These are phyloP conservation scores for Hirtodrosophila histrioides DNA, from an alignment of 2,888 invertebrate genomes.

Conservation along the genomic window DNA sequence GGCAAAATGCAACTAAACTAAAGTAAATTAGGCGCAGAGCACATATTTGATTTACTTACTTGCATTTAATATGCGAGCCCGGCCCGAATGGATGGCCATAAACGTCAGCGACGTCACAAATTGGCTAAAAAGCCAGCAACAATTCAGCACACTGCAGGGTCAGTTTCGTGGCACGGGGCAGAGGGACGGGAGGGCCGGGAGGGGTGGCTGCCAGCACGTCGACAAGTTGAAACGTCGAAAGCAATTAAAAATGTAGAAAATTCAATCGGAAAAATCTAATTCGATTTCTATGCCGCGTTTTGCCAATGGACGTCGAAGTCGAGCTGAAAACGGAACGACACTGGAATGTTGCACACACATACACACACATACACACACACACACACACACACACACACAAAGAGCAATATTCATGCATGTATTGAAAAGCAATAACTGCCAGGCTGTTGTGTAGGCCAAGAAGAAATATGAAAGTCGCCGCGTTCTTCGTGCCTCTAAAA, in stretches of 20 bases:
- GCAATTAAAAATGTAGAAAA: conserved; percentile 84
- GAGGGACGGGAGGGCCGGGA: not conserved
- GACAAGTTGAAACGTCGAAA: conserved; percentile 80
- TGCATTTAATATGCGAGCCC: conserved; percentile 63
- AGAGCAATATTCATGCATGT: conserved; percentile 6
- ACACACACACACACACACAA: conserved; percentile 15
- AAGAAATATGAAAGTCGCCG: conserved; percentile 68
- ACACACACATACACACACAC: conserved; percentile 26
- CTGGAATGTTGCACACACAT: conserved; percentile 51
- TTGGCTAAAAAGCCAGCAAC: conserved; percentile 72
- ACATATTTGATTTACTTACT: conserved; percentile 72
- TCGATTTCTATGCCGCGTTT: conserved; percentile 81
- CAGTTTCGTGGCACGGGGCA: conserved; percentile 9
- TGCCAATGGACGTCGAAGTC: conserved; percentile 61
- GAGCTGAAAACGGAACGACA: conserved; percentile 46
- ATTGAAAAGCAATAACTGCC: conserved; percentile 72
- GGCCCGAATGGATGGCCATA: conserved; percentile 55
- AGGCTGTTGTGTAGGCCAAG: conserved; percentile 63
- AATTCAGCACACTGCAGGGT: conserved; percentile 45
- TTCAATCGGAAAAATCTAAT: conserved; percentile 84
- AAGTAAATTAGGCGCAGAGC: conserved; percentile 66
- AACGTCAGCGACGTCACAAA: conserved; percentile 73
- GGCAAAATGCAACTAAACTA: conserved; percentile 62
- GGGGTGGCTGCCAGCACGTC: conserved; percentile 37
- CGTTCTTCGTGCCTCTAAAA: conserved; percentile 50